These are phyloP conservation scores for Polypterus senegalus DNA, from an alignment of 2,113 vertebrate genomes.

Conservation along the genomic window DNA sequence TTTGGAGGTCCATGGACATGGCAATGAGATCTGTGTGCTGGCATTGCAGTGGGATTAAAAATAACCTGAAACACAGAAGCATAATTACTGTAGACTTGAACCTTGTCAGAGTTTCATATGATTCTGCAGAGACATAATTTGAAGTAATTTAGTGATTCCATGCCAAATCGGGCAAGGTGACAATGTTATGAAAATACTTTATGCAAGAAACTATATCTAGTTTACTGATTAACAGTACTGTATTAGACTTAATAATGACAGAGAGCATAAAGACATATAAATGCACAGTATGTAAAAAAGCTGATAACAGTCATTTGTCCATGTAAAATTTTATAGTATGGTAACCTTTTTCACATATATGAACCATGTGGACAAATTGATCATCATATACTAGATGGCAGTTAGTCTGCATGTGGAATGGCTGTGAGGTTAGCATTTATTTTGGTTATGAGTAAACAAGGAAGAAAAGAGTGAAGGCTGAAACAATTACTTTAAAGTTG, in stretches of 20 bases:
- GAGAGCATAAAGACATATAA: neutral
- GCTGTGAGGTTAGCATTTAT: too few species aligned
- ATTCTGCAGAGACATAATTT: neutral
- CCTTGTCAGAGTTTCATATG: neutral
- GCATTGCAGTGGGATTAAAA: slow-evolving; percentile 1
- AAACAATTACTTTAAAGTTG: too few species aligned
- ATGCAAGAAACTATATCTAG: neutral
- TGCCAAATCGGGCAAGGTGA: neutral
- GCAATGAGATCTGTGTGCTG: neutral
- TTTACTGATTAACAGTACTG: neutral
- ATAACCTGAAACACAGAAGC: neutral
- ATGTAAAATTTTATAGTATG: too few species aligned
- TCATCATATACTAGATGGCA: too few species aligned
- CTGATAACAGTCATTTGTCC: too few species aligned
- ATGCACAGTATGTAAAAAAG: too few species aligned
- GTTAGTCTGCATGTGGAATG: too few species aligned
- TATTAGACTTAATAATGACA: neutral
- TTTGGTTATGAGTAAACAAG: too few species aligned
- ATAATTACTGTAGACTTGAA: neutral
- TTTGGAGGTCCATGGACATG: neutral
- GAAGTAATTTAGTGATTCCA: neutral
- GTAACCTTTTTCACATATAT: too few species aligned
- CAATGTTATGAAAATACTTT: neutral
- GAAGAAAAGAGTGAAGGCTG: too few species aligned
- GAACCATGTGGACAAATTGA: too few species aligned